Percentiles rank a stretch among this genome's conserved stretches.
Evolutionary conservation across 2,113 vertebrate genomes (phyloP).

Genomic region (Nibea coibor): DNA sequence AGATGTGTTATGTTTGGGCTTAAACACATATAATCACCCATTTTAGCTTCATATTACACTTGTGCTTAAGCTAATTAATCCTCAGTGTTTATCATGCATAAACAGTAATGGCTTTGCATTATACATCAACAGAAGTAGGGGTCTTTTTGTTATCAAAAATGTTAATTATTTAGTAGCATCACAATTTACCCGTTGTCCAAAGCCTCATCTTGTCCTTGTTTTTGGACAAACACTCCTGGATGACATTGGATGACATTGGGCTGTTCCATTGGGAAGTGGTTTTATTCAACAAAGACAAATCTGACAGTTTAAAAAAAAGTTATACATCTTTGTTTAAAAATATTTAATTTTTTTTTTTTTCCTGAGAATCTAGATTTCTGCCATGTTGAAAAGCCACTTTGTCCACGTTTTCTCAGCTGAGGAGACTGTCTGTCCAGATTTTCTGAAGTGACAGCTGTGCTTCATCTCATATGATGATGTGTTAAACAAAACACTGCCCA

Average conservation of each 20-base stretch:
- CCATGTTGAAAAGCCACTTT: background rate
- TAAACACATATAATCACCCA: conserved; percentile 80
- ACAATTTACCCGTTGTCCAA: conserved; percentile 23
- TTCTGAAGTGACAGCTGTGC: conserved; percentile 71
- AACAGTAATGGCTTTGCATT: conserved; percentile 73
- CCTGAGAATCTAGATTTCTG: background rate
- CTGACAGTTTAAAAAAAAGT: background rate
- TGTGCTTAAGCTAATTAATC: conserved; percentile 80
- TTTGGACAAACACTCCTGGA: conserved; percentile 18
- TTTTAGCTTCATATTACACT: conserved; percentile 82
- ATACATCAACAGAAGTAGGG: conserved; percentile 43
- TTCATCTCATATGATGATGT: conserved; percentile 75
- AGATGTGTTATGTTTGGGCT: conserved; percentile 72
- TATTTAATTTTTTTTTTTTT: background rate
- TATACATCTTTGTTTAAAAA: background rate
- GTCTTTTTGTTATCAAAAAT: conserved; percentile 53
- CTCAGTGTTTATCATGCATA: conserved; percentile 76
- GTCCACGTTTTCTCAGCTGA: conserved; percentile 14
- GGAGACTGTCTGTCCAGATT: conserved; percentile 50
- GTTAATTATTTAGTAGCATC: conserved; percentile 40
- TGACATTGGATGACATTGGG: conserved; percentile 47
- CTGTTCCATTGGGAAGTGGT: background rate
- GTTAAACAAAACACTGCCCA: conserved; percentile 78
- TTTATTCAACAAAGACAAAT: background rate
- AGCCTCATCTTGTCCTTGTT: conserved; percentile 15